A percentile compares a stretch with the other conserved stretches of the same genome.
These are phyloP conservation scores for Cryptocephalus primarius DNA, from an alignment of 2,888 invertebrate genomes.

Conservation along the genomic window DNA sequence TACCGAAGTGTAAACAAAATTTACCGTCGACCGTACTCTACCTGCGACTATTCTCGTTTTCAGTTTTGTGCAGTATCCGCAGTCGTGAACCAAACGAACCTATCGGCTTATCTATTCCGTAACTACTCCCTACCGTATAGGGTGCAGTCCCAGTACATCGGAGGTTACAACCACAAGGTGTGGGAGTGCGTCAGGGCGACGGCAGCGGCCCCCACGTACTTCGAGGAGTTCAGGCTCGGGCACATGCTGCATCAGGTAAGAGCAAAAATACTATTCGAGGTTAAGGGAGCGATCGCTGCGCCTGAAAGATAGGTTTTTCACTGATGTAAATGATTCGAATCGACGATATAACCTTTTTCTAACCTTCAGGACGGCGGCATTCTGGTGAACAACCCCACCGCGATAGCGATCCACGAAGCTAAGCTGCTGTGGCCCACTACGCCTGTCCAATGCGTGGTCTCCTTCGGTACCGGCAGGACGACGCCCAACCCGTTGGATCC, in stretches of 20 bases:
- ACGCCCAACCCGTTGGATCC: conserved; percentile 33
- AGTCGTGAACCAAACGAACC: conserved; percentile 60
- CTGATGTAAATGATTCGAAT: no score
- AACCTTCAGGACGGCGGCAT: conserved; percentile 73
- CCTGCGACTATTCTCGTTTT: no score
- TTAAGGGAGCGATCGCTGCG: no score
- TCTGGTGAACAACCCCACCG: conserved; percentile 80
- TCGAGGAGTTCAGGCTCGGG: conserved; percentile 65
- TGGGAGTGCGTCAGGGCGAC: conserved; percentile 85
- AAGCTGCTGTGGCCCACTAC: conserved; percentile 69
- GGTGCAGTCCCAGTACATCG: conserved; percentile 58
- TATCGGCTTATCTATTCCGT: conserved; percentile 73
- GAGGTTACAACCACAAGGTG: conserved; percentile 55
- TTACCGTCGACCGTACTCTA: no score
- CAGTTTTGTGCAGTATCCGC: conserved; percentile 70
- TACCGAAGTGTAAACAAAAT: no score
- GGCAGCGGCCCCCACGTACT: conserved; percentile 86
- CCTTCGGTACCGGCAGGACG: conserved; percentile 67
- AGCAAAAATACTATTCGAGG: no score
- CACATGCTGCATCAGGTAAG: conserved; percentile 56
- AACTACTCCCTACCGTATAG: conserved; percentile 68
- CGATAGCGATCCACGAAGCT: conserved; percentile 80
- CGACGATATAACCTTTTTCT: no score
- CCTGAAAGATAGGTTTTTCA: no score
- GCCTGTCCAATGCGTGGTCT: conserved; percentile 67